phyloP scores from a whole-genome alignment of 1,140 invertebrate genomes.

The Papilio aristodemus region DNA sequence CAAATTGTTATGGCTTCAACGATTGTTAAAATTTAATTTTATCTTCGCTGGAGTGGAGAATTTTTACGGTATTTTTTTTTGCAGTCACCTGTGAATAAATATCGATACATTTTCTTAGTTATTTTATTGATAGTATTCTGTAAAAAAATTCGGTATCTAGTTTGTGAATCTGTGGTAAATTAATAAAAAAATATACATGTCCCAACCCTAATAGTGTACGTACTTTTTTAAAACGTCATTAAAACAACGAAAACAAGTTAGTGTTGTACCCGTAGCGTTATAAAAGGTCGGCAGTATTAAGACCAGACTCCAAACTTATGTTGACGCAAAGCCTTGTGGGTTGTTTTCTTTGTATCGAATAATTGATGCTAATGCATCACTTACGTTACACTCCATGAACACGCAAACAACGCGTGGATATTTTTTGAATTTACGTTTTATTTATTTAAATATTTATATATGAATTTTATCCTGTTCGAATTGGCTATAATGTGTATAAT shows the following conservation, averaged over 20 bases:
- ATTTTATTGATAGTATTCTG: background rate
- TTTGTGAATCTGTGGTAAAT: too few species aligned
- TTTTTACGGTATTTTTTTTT: too few species aligned
- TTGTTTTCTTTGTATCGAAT: background rate
- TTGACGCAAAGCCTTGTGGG: background rate
- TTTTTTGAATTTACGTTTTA: background rate
- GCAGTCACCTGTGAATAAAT: background rate
- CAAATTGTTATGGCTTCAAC: background rate
- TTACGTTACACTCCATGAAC: background rate
- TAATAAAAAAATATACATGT: too few species aligned
- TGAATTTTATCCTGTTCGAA: background rate
- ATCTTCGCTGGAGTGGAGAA: background rate
- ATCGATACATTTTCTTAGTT: background rate
- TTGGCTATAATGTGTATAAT: too few species aligned
- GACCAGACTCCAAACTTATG: background rate
- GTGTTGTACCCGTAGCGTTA: background rate
- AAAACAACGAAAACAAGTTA: background rate
- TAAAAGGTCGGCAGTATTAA: background rate
- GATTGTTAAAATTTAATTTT: conserved; percentile 6
- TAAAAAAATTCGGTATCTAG: too few species aligned
- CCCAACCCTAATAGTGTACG: background rate
- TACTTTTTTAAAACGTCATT: background rate
- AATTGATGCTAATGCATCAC: conserved; percentile 3
- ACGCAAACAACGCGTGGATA: background rate
- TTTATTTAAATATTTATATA: background rate